Evolutionary conservation across 2,797 vertebrate species (phyloP).

Genomic region (Melanotaenia nigrans): DNA sequence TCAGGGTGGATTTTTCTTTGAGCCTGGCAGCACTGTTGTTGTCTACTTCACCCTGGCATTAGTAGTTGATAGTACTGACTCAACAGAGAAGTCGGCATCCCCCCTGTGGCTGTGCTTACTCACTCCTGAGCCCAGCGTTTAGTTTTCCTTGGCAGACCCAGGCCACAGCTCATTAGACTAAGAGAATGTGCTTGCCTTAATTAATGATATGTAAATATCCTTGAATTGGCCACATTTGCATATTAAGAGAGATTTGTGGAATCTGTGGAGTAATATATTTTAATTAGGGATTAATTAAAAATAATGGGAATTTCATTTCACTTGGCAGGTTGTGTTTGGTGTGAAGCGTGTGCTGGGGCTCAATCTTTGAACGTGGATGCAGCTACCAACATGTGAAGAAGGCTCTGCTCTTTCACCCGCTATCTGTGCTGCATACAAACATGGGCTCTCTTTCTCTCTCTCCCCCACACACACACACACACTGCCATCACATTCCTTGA

Average conservation of each 20-base stretch:
- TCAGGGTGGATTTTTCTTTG: slow-evolving; percentile 59
- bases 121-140: slow-evolving; percentile 75
- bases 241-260: slow-evolving; percentile 99
- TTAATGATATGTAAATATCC: slow-evolving; percentile 99
- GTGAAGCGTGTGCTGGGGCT: slow-evolving; percentile 85
- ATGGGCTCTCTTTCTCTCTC: slow-evolving; percentile 41
- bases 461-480: slow-evolving; percentile 27
- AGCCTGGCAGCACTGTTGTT: slow-evolving; percentile 62
- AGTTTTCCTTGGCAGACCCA: slow-evolving; percentile 88
- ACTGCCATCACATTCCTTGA: slow-evolving; percentile 77
- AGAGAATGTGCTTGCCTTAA: slow-evolving; percentile 99
- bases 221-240: slow-evolving; percentile 99
- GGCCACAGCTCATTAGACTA: slow-evolving; percentile 98
- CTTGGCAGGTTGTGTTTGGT: slow-evolving; percentile 98
- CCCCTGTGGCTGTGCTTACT: slow-evolving; percentile 75
- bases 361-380: slow-evolving; percentile 72
- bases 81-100: slow-evolving; percentile 65
- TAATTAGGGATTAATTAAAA: slow-evolving; percentile 99
- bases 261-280: slow-evolving; percentile 99
- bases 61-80: slow-evolving; percentile 77
- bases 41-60: slow-evolving; percentile 56
- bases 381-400: slow-evolving; percentile 68
- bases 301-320: slow-evolving; percentile 99
- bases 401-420: slow-evolving; percentile 71
- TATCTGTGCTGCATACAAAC: slow-evolving; percentile 78